phyloP scores from a whole-genome alignment of 2,888 invertebrate genomes.

The Augiades crinisus region DNA sequence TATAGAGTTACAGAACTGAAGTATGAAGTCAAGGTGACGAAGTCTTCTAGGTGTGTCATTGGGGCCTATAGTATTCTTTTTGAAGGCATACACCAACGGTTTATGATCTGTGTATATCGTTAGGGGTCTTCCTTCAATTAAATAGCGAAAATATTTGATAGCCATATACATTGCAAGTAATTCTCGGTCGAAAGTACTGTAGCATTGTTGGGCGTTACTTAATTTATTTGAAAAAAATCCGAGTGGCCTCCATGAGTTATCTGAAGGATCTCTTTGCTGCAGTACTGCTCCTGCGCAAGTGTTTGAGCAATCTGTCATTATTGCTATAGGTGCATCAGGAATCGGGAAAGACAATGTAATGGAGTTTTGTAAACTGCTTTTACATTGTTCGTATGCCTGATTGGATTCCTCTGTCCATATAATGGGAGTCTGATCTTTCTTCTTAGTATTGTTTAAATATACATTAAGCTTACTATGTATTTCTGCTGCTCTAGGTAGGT shows the following conservation, averaged over 20 bases:
- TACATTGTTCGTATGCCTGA: constrained; percentile 20
- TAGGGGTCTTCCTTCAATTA: constrained; percentile 21
- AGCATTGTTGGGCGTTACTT: constrained; percentile 10
- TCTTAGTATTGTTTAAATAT: constrained; percentile 27
- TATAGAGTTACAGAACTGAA: constrained; percentile 13
- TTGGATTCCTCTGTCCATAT: constrained; percentile 16
- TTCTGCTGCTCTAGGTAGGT: constrained; percentile 39
- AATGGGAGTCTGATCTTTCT: constrained; percentile 14
- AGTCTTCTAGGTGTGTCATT: constrained; percentile 19
- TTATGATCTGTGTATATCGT: constrained; percentile 34
- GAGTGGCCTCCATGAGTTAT: constrained; percentile 15
- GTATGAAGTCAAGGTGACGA: constrained; percentile 19
- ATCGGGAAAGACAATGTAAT: constrained; percentile 9
- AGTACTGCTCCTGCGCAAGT: constrained; percentile 15
- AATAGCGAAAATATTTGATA: constrained; percentile 14
- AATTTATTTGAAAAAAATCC: constrained; percentile 22
- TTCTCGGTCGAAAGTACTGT: constrained; percentile 20
- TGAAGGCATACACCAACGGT: constrained; percentile 31
- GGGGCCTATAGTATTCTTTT: constrained; percentile 12
- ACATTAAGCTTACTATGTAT: constrained; percentile 38
- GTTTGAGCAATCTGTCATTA: constrained; percentile 16
- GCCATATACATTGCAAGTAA: constrained; percentile 20
- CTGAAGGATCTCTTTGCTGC: constrained; percentile 9
- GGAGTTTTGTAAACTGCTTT: constrained; percentile 13
- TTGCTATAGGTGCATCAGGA: constrained; percentile 4